A percentile compares a stretch with the other conserved stretches of the same genome.
phyloP scores from a whole-genome alignment of 2,888 invertebrate genomes.

The Acanthosoma haemorrhoidale region DNA sequence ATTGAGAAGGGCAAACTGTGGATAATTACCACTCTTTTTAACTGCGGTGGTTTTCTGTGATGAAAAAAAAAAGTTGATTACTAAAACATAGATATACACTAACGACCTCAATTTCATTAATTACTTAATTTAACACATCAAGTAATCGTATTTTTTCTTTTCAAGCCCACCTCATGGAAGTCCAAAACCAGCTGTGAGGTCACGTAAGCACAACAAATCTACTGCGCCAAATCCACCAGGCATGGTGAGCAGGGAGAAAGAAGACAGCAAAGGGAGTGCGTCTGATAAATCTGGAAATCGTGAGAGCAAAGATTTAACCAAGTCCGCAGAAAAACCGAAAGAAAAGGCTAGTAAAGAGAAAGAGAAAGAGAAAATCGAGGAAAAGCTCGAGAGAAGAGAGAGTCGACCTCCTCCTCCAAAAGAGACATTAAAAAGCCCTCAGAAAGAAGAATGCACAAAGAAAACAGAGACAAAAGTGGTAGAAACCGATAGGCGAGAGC shows the following conservation, averaged over 20 bases:
- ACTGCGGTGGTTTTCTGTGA: no score
- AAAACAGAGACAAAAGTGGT: conserved; percentile 33
- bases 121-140: conserved; percentile 23
- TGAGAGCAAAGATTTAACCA: conserved; percentile 11
- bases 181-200: conserved; percentile 64
- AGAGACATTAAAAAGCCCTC: neutral
- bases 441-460: neutral
- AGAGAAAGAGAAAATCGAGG: neutral
- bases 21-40: no score
- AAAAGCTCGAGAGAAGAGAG: conserved; percentile 10
- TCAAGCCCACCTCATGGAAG: conserved; percentile 68
- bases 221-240: conserved; percentile 62
- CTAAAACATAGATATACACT: neutral
- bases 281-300: neutral
- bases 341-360: neutral
- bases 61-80: no score
- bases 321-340: neutral
- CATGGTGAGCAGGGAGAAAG: conserved; percentile 10
- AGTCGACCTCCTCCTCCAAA: neutral
- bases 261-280: neutral
- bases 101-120: neutral
- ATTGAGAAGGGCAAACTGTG: no score
- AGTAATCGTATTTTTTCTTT: no score
- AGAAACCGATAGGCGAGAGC: conserved; percentile 33
- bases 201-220: conserved; percentile 69